phyloP scores from a whole-genome alignment of 2,888 invertebrate genomes.

The Patella caerulea region DNA sequence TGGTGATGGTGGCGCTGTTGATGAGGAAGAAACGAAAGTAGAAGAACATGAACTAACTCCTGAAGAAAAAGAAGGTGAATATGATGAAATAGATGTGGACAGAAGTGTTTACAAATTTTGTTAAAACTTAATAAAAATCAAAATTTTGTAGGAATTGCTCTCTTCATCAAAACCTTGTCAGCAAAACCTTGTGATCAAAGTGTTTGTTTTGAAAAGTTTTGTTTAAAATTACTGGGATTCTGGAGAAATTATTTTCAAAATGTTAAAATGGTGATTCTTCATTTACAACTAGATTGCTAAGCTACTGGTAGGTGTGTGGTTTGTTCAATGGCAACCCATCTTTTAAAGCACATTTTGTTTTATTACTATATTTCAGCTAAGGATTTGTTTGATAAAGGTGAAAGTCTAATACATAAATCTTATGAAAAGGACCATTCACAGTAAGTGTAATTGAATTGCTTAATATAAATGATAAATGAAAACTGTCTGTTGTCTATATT shows the following conservation, averaged over 20 bases:
- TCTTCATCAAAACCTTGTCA: too few relatives aligned
- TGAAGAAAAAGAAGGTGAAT: slow-evolving; percentile 37
- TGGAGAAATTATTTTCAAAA: too few relatives aligned
- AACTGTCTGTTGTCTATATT: too few relatives aligned
- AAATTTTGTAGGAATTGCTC: too few relatives aligned
- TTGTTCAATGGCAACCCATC: slow-evolving; percentile 2
- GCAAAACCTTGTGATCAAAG: too few relatives aligned
- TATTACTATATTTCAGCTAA: slow-evolving; percentile 76
- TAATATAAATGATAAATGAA: too few relatives aligned
- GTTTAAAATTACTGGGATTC: too few relatives aligned
- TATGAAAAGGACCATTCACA: slow-evolving; percentile 58
- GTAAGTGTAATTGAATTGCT: slow-evolving; percentile 44
- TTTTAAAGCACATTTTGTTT: background rate
- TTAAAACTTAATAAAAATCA: too few relatives aligned
- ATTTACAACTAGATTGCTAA: background rate
- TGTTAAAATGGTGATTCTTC: too few relatives aligned
- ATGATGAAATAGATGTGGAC: background rate
- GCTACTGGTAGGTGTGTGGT: background rate
- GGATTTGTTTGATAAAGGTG: slow-evolving; percentile 78
- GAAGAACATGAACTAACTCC: slow-evolving; percentile 37
- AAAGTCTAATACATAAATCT: slow-evolving; percentile 60
- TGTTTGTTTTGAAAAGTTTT: too few relatives aligned
- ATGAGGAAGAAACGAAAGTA: slow-evolving; percentile 27
- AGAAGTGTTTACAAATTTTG: background rate
- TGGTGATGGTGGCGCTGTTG: background rate